Conservation (phyloP, 2,888 invertebrate species). For the Sesamia inferens region DNA sequence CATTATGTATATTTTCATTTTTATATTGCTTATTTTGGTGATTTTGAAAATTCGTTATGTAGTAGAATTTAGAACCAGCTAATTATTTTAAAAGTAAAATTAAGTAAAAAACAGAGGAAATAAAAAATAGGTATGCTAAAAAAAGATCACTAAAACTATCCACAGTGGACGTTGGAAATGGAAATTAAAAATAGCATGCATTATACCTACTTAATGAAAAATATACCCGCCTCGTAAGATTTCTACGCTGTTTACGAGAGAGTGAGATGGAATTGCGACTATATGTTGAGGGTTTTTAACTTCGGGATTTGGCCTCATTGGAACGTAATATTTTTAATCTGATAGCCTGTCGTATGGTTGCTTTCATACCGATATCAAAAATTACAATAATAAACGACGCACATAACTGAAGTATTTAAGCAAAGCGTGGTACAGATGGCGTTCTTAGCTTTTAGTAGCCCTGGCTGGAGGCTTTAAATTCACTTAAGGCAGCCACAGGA, state of each 20-base stretch:
- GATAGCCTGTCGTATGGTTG: no score
- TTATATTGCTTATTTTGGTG: background rate
- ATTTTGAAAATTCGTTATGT: no score
- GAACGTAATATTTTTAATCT: no score
- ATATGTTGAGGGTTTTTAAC: no score
- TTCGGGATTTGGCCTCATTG: no score
- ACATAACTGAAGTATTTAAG: slow-evolving; percentile 30
- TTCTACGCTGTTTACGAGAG: no score
- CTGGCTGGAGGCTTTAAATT: no score
- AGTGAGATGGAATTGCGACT: no score
- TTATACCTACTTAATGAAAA: no score
- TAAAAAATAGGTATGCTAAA: background rate
- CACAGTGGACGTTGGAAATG: background rate
- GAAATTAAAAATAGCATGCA: background rate
- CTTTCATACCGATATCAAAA: slow-evolving; percentile 18
- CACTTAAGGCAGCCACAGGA: no score
- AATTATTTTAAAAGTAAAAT: background rate
- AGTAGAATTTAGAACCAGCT: background rate
- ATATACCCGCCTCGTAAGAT: no score
- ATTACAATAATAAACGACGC: slow-evolving; percentile 4
- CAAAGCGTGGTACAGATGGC: slow-evolving; percentile 42
- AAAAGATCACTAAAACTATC: background rate
- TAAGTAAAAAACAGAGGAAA: background rate
- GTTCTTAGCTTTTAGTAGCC: no score
- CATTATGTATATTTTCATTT: background rate